A percentile compares a stretch with the other conserved stretches of the same genome.
These are phyloP conservation scores for Grantiella picta DNA, from an alignment of 2,113 vertebrate species.

Conservation along the genomic window DNA sequence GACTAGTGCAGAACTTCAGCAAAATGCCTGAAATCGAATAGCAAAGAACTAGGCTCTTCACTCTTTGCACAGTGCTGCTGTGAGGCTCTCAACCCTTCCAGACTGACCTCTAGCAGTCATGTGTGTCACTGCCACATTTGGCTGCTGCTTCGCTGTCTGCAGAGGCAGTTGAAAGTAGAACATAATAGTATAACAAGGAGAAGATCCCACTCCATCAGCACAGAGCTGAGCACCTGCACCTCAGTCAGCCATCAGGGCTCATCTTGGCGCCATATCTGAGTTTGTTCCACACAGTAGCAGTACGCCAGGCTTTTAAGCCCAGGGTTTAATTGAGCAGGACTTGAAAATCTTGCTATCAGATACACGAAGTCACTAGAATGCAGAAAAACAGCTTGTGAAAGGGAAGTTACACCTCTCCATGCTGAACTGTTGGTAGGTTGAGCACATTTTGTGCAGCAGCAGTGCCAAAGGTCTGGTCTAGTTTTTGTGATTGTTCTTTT, in stretches of 20 bases:
- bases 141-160: background rate
- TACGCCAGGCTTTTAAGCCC: background rate
- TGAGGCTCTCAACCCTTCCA: background rate
- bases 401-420: background rate
- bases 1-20: background rate
- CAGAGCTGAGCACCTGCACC: background rate
- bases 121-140: background rate
- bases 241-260: background rate
- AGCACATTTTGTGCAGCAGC: background rate
- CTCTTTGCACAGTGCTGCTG: background rate
- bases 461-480: background rate
- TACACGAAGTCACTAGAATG: background rate
- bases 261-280: background rate
- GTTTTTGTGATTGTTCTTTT: background rate
- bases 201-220: background rate
- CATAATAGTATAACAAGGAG: background rate
- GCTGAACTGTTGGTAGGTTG: background rate
- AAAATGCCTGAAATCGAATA: background rate
- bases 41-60: background rate
- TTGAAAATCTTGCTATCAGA: background rate
- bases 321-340: background rate
- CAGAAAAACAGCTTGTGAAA: background rate
- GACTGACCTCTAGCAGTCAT: background rate
- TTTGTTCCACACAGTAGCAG: background rate
- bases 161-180: background rate